Evolutionary conservation across 2,113 vertebrate genomes (phyloP), one percentile per base, ranked within the genome.

Genomic region (Glaucidium brasilianum): DNA sequence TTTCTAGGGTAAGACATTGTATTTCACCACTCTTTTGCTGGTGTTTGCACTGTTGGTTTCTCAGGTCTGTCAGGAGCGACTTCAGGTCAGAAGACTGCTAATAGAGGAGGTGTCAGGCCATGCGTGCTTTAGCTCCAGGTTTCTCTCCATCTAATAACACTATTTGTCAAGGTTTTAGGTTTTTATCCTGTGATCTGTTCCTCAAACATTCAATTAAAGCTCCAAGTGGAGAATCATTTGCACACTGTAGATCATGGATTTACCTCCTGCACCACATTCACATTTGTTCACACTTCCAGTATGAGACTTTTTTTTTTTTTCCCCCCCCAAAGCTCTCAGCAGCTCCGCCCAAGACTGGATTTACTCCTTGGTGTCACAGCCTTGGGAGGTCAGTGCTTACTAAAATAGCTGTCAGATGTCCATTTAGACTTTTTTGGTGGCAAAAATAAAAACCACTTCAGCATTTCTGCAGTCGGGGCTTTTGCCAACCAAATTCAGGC

Each of bases 151-250:
- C 90, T 96, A 64, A 91, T 95, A 94, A 96, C 94, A 96, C 95
- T 96, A 95, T 95, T 91, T 96, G 85, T 95, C 63, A 66, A 95
- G 86, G 91, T 78, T 95, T 97, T 96, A 92, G 34, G 77, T 83
- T 87, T 96, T 96, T 95, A 95, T 94, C 94, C 84, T 93, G 87
- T 73, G 93, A 92, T 91, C 84, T 64, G n/a, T 85, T 96, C 82
- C 85, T 97, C 93, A 97, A 95, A 95, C 62, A 94, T 94, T 95
- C 74, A 91, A 29, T 96, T 95, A 93, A 88, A 96, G n/a, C 94
- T 97, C 96, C 53, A 58, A 90, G 67, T 85, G 85, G 91, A 96
- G 97, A 95, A 88, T 93, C 81, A 29, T 96, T 97, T 95, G 95
- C 95, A 95, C 94, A 77, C 50, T 76, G 87, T 76, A 85, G 71